Conservation (phyloP, 2,888 invertebrate species). For the Ennomos quercinarius region DNA sequence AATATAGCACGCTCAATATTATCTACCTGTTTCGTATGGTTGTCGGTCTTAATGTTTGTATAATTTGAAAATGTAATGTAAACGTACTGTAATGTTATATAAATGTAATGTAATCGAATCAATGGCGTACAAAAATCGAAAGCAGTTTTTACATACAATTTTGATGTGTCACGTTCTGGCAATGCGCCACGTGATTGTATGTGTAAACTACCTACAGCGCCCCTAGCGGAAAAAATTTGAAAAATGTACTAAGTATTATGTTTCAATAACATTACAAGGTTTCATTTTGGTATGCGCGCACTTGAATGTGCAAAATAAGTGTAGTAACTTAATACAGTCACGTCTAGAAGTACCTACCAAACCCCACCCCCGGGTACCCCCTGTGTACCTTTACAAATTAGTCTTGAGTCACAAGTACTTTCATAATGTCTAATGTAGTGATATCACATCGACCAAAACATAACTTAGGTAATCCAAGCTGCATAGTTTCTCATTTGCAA, state of each 20-base stretch:
- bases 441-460: constrained; percentile 1
- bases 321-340: constrained; percentile 17
- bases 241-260: background rate
- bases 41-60: too few species aligned
- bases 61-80: too few species aligned
- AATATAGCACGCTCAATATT: background rate
- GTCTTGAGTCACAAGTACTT: constrained; percentile 5
- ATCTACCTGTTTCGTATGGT: too few species aligned
- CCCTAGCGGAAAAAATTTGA: background rate
- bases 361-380: too few species aligned
- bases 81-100: too few species aligned
- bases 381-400: constrained; percentile 5
- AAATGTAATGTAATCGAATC: too few species aligned
- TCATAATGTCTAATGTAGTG: constrained; percentile 2
- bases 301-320: background rate
- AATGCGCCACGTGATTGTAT: background rate
- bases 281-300: constrained; percentile 1
- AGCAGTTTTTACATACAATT: background rate
- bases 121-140: too few species aligned
- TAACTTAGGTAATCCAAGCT: background rate
- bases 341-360: constrained; percentile 21
- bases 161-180: too few species aligned
- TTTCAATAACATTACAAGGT: background rate
- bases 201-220: background rate
- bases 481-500: constrained; percentile 3